Percentiles rank a stretch among this genome's conserved stretches.
phyloP scores from a whole-genome alignment of 2,113 vertebrate genomes.

The Eublepharis macularius region DNA sequence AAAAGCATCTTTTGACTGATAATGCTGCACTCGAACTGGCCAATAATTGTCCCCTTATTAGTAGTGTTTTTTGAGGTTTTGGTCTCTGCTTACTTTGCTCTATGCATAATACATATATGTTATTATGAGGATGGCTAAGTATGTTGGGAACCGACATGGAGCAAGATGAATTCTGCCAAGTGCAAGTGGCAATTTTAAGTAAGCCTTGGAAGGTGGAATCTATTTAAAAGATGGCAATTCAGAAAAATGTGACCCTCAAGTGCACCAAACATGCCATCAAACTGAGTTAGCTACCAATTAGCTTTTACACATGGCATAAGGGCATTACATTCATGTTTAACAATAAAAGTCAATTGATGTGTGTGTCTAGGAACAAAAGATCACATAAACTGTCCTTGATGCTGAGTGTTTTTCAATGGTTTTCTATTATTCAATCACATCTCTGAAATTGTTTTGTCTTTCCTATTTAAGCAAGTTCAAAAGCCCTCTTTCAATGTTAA shows the following conservation, averaged over 20 bases:
- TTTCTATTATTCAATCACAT: conserved; percentile 32
- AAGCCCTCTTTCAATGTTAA: background rate
- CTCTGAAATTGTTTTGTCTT: conserved; percentile 57
- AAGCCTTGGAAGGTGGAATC: conserved; percentile 67
- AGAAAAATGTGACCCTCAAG: conserved; percentile 67
- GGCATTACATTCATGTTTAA: conserved; percentile 53
- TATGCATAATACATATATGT: conserved; percentile 31
- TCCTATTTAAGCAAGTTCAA: conserved; percentile 21
- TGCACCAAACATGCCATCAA: conserved; percentile 64
- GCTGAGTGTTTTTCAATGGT: conserved; percentile 20
- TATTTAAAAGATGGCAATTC: conserved; percentile 67
- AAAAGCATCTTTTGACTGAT: conserved; percentile 48
- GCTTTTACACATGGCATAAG: conserved; percentile 64
- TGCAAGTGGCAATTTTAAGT: conserved; percentile 63
- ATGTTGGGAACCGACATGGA: conserved; percentile 44
- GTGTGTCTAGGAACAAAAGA: conserved; percentile 51
- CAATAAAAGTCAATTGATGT: conserved; percentile 65
- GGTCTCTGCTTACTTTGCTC: conserved; percentile 25
- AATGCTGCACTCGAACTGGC: conserved; percentile 40
- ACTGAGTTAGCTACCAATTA: conserved; percentile 75
- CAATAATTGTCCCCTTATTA: conserved; percentile 51
- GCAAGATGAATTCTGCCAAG: conserved; percentile 55
- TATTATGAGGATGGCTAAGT: conserved; percentile 55
- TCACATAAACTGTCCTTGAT: conserved; percentile 45
- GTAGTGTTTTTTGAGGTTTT: conserved; percentile 6